Conservation (phyloP, 2,888 invertebrate species). For the Drosophila phalerata region DNA sequence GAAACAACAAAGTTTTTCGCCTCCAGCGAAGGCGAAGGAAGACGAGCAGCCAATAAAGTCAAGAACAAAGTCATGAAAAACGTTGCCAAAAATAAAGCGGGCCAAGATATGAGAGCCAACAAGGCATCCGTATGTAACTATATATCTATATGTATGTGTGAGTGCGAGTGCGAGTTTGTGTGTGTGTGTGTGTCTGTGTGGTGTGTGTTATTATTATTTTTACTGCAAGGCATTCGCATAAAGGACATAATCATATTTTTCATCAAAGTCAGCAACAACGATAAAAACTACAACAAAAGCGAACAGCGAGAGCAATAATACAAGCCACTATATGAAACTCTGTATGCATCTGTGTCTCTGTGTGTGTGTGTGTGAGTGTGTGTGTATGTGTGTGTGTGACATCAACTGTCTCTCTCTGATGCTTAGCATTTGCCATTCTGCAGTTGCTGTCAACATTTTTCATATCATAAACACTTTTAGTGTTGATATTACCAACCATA, state of each 20-base stretch:
- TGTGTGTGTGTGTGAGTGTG: neutral
- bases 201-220: slow-evolving; percentile 78
- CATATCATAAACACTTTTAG: slow-evolving; percentile 80
- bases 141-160: slow-evolving; percentile 11
- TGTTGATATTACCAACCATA: slow-evolving; percentile 81
- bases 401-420: slow-evolving; percentile 40
- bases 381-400: slow-evolving; percentile 16
- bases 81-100: slow-evolving; percentile 67
- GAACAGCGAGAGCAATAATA: slow-evolving; percentile 56
- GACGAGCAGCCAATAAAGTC: slow-evolving; percentile 72
- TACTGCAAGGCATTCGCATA: slow-evolving; percentile 81
- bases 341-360: slow-evolving; percentile 14
- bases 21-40: slow-evolving; percentile 48
- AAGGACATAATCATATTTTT: slow-evolving; percentile 81
- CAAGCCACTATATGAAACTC: slow-evolving; percentile 47
- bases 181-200: slow-evolving; percentile 29
- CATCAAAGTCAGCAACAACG: slow-evolving; percentile 75
- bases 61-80: slow-evolving; percentile 78
- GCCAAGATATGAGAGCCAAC: slow-evolving; percentile 55
- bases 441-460: slow-evolving; percentile 82
- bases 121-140: slow-evolving; percentile 39
- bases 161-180: neutral
- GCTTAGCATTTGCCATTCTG: slow-evolving; percentile 68
- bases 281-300: slow-evolving; percentile 69
- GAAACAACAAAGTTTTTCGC: slow-evolving; percentile 48